These are phyloP conservation scores for Rostratula benghalensis DNA, from an alignment of 2,113 vertebrate species.

Conservation along the genomic window DNA sequence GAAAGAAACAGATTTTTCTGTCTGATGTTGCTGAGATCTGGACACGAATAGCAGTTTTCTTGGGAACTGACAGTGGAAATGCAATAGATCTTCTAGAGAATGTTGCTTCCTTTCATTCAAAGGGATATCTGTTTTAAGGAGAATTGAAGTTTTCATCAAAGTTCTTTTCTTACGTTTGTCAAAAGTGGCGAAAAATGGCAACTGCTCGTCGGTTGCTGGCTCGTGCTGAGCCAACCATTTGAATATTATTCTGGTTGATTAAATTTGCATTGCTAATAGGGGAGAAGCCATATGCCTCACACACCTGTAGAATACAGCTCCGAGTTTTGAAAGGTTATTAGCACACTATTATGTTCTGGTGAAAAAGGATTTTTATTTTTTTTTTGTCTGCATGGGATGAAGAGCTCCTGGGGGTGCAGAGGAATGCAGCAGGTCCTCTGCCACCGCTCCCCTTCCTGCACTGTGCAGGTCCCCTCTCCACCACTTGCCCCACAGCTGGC, in stretches of 20 bases:
- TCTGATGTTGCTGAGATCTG: background rate
- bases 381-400: background rate
- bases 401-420: background rate
- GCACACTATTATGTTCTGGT: background rate
- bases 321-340: conserved; percentile 24
- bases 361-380: background rate
- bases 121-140: background rate
- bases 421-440: background rate
- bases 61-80: background rate
- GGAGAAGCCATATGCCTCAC: conserved; percentile 36
- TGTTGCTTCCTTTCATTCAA: background rate
- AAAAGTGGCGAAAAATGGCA: conserved; percentile 20
- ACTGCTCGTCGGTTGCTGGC: conserved; percentile 22
- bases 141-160: conserved; percentile 46
- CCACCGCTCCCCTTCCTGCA: background rate
- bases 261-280: conserved; percentile 69
- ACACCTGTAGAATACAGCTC: conserved; percentile 54
- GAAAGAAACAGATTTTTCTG: conserved; percentile 27
- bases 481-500: background rate
- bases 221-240: conserved; percentile 27
- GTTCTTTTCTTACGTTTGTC: conserved; percentile 19
- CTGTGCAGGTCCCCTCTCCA: background rate
- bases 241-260: conserved; percentile 61
- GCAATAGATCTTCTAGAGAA: background rate
- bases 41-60: background rate